phyloP scores from a whole-genome alignment of 2,797 vertebrate genomes.

The Gouania willdenowi region DNA sequence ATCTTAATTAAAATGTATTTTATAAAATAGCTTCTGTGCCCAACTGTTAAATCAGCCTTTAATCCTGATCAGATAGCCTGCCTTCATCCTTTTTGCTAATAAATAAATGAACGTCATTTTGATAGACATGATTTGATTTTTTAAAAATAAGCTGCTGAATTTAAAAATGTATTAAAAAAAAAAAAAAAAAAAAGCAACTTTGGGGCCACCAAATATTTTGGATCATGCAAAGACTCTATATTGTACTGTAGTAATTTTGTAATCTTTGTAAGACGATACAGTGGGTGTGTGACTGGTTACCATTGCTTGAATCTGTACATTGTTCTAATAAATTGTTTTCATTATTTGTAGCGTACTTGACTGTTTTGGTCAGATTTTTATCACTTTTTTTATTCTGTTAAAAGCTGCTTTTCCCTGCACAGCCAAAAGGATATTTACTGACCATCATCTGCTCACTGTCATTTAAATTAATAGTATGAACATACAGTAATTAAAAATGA shows the following conservation, averaged over 20 bases:
- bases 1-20: constrained; percentile 84
- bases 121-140: constrained; percentile 87
- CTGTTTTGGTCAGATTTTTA: no score
- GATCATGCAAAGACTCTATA: constrained; percentile 99
- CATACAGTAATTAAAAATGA: no score
- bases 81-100: constrained; percentile 83
- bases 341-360: no score
- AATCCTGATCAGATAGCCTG: constrained; percentile 82
- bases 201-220: constrained; percentile 99
- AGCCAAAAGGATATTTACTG: no score
- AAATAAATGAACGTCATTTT: constrained; percentile 84
- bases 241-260: constrained; percentile 99
- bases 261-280: constrained; percentile 99
- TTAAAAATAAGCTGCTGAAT: constrained; percentile 91
- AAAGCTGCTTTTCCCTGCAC: no score
- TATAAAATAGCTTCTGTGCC: constrained; percentile 79
- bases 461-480: no score
- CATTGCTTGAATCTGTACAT: constrained; percentile 98
- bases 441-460: no score
- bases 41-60: constrained; percentile 75
- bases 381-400: no score
- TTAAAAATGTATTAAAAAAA: constrained; percentile 81
- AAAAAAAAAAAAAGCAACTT: constrained; percentile 84
- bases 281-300: constrained; percentile 97
- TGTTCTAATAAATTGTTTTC: constrained; percentile 99